Evolutionary conservation across 2,888 invertebrate genomes (phyloP), one percentile per base, ranked within the genome.

Genomic region (Trichogramma evanescens): DNA sequence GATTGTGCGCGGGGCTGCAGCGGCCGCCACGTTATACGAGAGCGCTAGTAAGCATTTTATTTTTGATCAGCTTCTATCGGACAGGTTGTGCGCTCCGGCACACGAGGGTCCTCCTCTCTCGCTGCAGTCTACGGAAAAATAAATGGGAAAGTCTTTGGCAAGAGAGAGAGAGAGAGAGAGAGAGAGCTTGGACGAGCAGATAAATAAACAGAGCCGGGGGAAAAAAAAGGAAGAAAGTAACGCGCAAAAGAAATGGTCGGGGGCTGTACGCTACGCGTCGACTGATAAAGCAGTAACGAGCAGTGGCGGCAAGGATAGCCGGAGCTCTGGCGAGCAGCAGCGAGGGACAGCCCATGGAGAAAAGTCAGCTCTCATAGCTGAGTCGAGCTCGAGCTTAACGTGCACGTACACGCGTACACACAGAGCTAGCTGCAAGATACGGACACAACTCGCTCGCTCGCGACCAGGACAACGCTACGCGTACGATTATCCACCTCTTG

Each of bases 401-500:
- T 3, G 5, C 50, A 9, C 38, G 38, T 39, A 50, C 38, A 38
- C 39, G 26, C 41, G 8, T 10, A 26, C 8, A 5, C 6, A 39
- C 4, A 6, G 13, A 9, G 50, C 50, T 38, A 10, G 50, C 40
- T 8, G 6, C 38, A n/a, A 6, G 26, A 50, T 63, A 38, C 62
- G 56, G 63, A 69, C 68, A 68, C 69, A 71, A 70, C 26, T 26
- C 26, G 26, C 26, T 26, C 26, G 26, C 26, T 26, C 26, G 26
- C 26, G 26, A 26, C 26, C 26, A 26, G 26, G 26, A 26, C 26
- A 26, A 26, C 26, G 26, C 26, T 26, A 26, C 26, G 26, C 69
- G 72, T 71, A 69, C 72, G 74, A 72, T 73, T 73, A 73, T 71
- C 69, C 70, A 65, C 26, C 26, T 26, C 26, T 26, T 26, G 26